Base-by-base conservation (phyloP, 2,113 vertebrate species). In the Gavialis gangeticus region DNA sequence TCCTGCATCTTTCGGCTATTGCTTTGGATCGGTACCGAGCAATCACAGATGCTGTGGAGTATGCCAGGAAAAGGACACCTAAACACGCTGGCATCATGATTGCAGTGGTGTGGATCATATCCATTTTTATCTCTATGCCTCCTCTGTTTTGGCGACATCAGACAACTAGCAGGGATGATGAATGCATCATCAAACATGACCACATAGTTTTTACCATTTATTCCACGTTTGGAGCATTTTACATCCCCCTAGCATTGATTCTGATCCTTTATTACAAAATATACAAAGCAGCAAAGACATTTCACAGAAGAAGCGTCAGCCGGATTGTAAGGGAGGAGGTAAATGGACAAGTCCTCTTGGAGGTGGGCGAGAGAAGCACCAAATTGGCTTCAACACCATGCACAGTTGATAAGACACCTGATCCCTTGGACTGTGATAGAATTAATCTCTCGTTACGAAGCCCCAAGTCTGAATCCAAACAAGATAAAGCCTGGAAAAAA, bases 181-280 rank as follows among this genome's bases (percentile, higher is more conserved):
- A 99, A 90, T 99, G 99, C 95, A 98, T 99, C 95, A 99, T 99
- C 97, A 99, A 98, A 89, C 99, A 99, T 0, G 98, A 99, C 76
- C 99, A 99, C 97, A 99, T 99, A 24, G 97, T 98, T 84, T 99
- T 96, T 91, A 99, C 99, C 30, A 98, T 99, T 96, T 99, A 99
- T 93, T 98, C 99, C 59, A 99, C 99, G 0, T 98, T 99, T 58
- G 99, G 99, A 57, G 99, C 99, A 12, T 99, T 99, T 98, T 99
- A 99, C 94, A 99, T 99, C 90, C 99, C 99, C 0, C 95, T 99
- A 46, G 96, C 98, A 85, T 97, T 99, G 95, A 99, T 99, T 95
- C 98, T 99, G 95, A 99, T 99, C 93, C 99, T 99, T 91, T 99
- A 99, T 95, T 99, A 99, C 96, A 99, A 99, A 98, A 99, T 99